Evolutionary conservation across 1,140 invertebrate species (phyloP), one percentile per base, ranked within the genome.

Genomic region (Frieseomelitta varia): DNA sequence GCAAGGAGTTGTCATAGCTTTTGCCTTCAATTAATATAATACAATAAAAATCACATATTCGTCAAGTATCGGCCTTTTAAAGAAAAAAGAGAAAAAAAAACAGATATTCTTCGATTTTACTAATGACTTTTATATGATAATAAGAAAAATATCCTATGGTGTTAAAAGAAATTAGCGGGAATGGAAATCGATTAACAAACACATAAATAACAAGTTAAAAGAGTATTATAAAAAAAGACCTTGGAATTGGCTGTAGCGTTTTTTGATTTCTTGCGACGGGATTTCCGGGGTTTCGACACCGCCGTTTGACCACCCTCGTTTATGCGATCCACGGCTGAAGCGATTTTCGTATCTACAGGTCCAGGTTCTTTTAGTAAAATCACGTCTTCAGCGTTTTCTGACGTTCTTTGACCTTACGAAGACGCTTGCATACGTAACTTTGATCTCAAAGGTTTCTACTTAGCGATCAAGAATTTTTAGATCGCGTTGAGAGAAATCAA

Each of bases 231-330:
- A 68, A n/a, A 81, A 81, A 51, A 73, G 80, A 93, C 92, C 85
- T 93, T 93, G 55, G 84, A 86, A 14, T 88, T 89, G 39, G 84
- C 76, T 21, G 88, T 88, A n/a, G 88, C 77, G 79, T 91, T 93
- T 73, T 88, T 91, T 17, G 83, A 78, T 84, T 92, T 93, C 87
- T 93, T 92, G 72, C 92, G 93, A 65, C 93, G 90, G 19, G 89
- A 85, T 63, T 92, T 94, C 63, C 91, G 91, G 81, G 85, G 73
- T 77, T 92, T 93, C 51, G 85, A 81, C 74, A 89, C 88, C 84
- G 86, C 88, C 86, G 90, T 87, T 69, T 85, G 90, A 55, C 90
- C 87, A 65, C 85, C 79, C 55, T 93, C 89, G 84, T 86, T 90
- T 86, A 81, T 76, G 73, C 83, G 90, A 89, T 93, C 91, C 91